Evolutionary conservation across 2,113 vertebrate genomes (phyloP), one percentile per base, ranked within the genome.

Genomic region (Notiomystis cincta): DNA sequence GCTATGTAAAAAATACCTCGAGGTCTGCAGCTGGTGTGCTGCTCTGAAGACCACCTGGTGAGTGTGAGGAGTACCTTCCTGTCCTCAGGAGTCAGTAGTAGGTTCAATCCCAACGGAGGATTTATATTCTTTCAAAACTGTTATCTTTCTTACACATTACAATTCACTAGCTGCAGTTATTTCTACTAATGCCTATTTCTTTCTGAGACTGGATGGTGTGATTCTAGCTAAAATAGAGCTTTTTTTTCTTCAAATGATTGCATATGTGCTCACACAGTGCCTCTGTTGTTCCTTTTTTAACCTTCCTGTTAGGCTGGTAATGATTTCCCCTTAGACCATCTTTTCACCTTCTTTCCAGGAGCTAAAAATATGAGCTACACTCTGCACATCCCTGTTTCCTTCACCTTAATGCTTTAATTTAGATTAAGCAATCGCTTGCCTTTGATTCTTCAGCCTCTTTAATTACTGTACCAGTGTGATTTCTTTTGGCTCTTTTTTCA

Each of bases 301-400:
- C 79, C 79, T 86, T 82, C 89, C 79, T 80, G 76, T 79, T 82
- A 82, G 66, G 71, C 73, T 92, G 51, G 86, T 80, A 67, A 60
- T 90, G 89, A 92, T 92, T 92, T 95, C 80, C 71, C 76, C 58
- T 82, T 89, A 89, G 91, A 96, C 76, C 76, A 61, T 82, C 66
- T 91, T 87, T 81, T 89, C 77, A 95, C 87, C 38, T 33, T 70
- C 54, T 87, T 93, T 84, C 56, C 77, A 89, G 81, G 47, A 89
- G 92, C 84, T 87, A 89, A 94, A 94, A 96, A 87, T 95, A 62
- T 0, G 7, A 84, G 35, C 42, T 58, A 6, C 54, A 18, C 80
- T 90, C 79, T 61, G 56, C 72, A 83, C 56, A 89, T 83, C 35
- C 44, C 58, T 23, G 17, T 67, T 94, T 75, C 71, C 58, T 88